phyloP scores from a whole-genome alignment of 2,113 vertebrate species.

The Cervus canadensis region DNA sequence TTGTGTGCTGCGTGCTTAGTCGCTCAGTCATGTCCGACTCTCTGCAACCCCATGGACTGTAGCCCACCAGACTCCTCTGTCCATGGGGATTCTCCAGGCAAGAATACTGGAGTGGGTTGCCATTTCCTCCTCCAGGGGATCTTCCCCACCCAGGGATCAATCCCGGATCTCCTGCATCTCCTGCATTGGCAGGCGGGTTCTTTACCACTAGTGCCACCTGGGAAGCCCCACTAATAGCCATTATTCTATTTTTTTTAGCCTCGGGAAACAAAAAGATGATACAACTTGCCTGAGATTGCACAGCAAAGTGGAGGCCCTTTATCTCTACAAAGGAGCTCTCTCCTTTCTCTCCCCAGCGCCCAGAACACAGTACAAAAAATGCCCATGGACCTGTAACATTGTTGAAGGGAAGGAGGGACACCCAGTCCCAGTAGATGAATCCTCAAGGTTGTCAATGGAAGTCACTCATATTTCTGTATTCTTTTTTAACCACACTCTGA shows the following conservation, averaged over 20 bases:
- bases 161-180: not conserved
- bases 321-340: not conserved
- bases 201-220: not conserved
- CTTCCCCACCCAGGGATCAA: not conserved
- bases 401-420: not conserved
- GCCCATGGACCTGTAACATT: accelerated
- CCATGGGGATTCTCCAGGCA: not conserved
- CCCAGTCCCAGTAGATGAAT: not conserved
- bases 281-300: not conserved
- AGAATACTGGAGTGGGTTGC: not conserved
- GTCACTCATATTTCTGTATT: not conserved
- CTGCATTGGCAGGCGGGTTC: not conserved
- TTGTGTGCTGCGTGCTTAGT: not conserved
- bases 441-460: accelerated
- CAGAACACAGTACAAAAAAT: no score
- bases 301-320: accelerated
- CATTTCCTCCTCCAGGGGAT: not conserved
- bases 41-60: not conserved
- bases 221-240: not conserved
- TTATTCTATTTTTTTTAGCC: not conserved
- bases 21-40: not conserved
- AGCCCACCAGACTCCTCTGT: not conserved
- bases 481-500: not conserved
- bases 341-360: not conserved
- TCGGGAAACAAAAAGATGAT: not conserved